Percentiles rank a stretch among this genome's conserved stretches.
phyloP scores from a whole-genome alignment of 2,888 invertebrate genomes.

The Tuberolachnus salignus region DNA sequence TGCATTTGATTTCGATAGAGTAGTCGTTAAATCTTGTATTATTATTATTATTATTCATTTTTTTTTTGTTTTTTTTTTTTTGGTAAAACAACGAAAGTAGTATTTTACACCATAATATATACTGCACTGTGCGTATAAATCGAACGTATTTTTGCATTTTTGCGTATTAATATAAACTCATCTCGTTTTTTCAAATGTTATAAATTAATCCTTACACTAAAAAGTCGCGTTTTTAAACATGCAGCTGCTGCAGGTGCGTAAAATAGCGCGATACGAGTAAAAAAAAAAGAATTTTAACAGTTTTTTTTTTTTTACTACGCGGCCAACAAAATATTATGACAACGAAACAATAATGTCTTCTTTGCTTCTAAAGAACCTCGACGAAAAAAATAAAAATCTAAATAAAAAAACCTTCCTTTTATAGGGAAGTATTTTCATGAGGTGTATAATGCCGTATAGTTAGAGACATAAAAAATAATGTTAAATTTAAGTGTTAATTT shows the following conservation, averaged over 20 bases:
- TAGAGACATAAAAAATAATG: background rate
- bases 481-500: conserved; percentile 5
- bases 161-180: too few species aligned
- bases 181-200: too few species aligned
- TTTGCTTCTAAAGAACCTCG: background rate
- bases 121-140: too few species aligned
- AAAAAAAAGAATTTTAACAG: background rate
- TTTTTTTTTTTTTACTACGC: background rate
- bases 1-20: too few species aligned
- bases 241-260: background rate
- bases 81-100: too few species aligned
- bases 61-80: too few species aligned
- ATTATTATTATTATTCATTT: too few species aligned
- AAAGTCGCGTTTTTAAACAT: background rate
- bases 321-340: background rate
- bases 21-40: too few species aligned
- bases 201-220: background rate
- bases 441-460: background rate
- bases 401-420: background rate
- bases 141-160: too few species aligned
- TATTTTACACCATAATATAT: too few species aligned
- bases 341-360: background rate
- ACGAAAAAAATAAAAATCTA: too few species aligned
- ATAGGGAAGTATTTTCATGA: too few species aligned
- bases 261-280: background rate